These are phyloP conservation scores for Matsumyia berberina DNA, from an alignment of 2,888 invertebrate species.

Conservation along the genomic window DNA sequence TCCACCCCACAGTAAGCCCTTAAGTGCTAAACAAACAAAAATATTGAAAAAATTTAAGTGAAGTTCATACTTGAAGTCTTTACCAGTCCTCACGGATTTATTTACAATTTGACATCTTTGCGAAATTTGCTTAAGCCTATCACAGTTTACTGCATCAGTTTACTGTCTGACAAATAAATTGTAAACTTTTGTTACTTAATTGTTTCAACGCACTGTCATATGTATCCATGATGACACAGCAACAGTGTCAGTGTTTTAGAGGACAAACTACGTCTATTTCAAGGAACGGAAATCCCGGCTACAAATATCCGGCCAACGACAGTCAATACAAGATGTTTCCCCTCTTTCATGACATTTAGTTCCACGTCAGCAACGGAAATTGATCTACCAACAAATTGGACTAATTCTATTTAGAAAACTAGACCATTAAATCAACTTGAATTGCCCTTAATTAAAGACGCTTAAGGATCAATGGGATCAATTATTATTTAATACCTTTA, in stretches of 20 bases:
- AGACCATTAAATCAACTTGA: slow-evolving; percentile 49
- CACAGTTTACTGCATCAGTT: slow-evolving; percentile 8
- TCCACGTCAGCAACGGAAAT: background rate
- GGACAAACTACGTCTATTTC: background rate
- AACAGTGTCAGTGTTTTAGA: too few species aligned
- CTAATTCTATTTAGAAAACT: slow-evolving; percentile 34
- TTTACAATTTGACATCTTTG: background rate
- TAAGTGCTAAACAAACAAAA: too few species aligned
- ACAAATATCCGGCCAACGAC: too few species aligned
- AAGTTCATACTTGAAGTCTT: too few species aligned
- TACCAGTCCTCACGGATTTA: background rate
- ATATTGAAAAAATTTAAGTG: too few species aligned
- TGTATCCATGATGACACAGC: too few species aligned
- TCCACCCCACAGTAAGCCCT: too few species aligned
- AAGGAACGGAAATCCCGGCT: too few species aligned
- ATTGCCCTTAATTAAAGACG: slow-evolving; percentile 62
- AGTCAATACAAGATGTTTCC: too few species aligned
- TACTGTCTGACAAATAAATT: slow-evolving; percentile 6
- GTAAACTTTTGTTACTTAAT: background rate
- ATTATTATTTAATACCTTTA: slow-evolving; percentile 35
- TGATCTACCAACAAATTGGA: background rate
- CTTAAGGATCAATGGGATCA: slow-evolving; percentile 59
- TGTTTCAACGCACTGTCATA: background rate
- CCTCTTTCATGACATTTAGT: too few species aligned
- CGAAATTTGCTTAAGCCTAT: background rate